Evolutionary conservation across 2,888 invertebrate genomes (phyloP).

Genomic region (Pocota personata): DNA sequence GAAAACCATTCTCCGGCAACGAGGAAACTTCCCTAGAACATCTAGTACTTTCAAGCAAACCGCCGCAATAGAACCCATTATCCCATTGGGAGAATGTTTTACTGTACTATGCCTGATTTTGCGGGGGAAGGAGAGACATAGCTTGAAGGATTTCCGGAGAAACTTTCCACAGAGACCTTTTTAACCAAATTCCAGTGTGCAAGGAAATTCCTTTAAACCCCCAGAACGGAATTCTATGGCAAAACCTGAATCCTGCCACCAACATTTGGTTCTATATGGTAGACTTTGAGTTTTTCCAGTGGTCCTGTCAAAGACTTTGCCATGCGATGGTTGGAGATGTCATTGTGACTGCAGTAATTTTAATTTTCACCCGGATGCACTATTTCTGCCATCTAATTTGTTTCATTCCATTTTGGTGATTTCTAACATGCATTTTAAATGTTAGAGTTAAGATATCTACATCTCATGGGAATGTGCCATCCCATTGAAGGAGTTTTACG

Average conservation of each 20-base stretch:
- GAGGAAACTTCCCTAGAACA: constrained; percentile 61
- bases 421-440: constrained; percentile 29
- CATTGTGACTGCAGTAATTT: constrained; percentile 54
- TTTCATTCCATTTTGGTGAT: constrained; percentile 36
- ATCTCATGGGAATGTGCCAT: neutral
- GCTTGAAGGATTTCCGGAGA: constrained; percentile 69
- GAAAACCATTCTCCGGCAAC: constrained; percentile 50
- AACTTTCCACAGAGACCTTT: constrained; percentile 71
- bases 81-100: constrained; percentile 66
- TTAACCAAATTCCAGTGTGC: constrained; percentile 72
- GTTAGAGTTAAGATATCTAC: neutral
- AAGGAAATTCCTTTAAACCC: constrained; percentile 72
- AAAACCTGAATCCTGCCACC: constrained; percentile 60
- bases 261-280: constrained; percentile 50
- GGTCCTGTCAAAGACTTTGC: constrained; percentile 65
- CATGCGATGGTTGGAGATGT: constrained; percentile 49
- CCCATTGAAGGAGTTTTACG: neutral
- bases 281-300: constrained; percentile 52
- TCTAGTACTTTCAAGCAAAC: constrained; percentile 55
- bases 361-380: constrained; percentile 61
- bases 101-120: constrained; percentile 58
- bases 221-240: constrained; percentile 58
- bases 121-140: constrained; percentile 48
- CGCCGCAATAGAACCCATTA: constrained; percentile 64
- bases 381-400: constrained; percentile 57